Evolutionary conservation across 2,888 invertebrate species (phyloP).

Genomic region (Lithosia quadra): DNA sequence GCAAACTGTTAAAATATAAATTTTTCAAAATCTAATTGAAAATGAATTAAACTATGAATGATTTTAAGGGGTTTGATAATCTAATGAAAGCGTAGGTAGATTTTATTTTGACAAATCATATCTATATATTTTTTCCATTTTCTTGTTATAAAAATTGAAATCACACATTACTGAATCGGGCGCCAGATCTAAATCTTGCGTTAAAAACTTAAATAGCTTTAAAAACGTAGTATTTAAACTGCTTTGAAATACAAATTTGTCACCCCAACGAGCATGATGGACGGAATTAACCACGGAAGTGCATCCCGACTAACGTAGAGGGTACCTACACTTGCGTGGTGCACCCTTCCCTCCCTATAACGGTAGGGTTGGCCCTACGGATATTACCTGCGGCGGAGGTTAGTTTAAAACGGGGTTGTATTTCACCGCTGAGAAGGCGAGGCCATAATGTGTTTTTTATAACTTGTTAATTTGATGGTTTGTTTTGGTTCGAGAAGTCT

Average conservation of each 20-base stretch:
- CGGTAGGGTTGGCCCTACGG: conserved; percentile 17
- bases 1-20: too few species aligned
- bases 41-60: too few species aligned
- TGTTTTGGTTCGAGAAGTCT: not conserved
- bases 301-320: conserved; percentile 30
- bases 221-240: not conserved
- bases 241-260: conserved; percentile 35
- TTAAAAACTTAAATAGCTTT: not conserved
- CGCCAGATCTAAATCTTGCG: not conserved
- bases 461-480: conserved; percentile 1
- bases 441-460: not conserved
- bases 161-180: too few species aligned
- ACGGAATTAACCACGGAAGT: conserved; percentile 52
- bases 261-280: conserved; percentile 21
- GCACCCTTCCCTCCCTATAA: not conserved
- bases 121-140: too few species aligned
- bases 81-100: too few species aligned
- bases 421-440: not conserved
- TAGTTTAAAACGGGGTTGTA: not conserved
- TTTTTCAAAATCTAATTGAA: too few species aligned
- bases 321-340: not conserved
- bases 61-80: too few species aligned
- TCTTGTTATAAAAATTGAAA: too few species aligned
- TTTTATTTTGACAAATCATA: too few species aligned
- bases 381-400: conserved; percentile 14